These are phyloP conservation scores for Ibidorhyncha struthersii DNA, from an alignment of 2,113 vertebrate species.

Conservation along the genomic window DNA sequence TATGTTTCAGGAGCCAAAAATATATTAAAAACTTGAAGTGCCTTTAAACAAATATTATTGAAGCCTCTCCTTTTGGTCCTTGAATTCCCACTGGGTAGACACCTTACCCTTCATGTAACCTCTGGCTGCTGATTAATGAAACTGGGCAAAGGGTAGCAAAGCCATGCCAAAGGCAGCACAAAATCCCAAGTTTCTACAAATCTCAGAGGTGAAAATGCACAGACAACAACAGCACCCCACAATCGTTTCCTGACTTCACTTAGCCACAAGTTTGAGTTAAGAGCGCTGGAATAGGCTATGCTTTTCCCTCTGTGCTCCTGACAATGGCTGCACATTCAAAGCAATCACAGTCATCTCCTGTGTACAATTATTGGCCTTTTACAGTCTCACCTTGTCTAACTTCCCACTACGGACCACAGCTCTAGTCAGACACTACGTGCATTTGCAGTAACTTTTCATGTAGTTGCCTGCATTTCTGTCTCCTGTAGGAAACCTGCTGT, in stretches of 20 bases:
- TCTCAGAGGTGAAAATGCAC: constrained; percentile 9
- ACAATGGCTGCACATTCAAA: constrained; percentile 54
- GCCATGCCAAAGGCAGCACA: constrained; percentile 29
- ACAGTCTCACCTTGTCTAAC: constrained; percentile 61
- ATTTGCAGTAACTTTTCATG: constrained; percentile 27
- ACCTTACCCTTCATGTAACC: constrained; percentile 20
- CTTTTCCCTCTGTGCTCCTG: constrained; percentile 11
- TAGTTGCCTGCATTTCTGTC: not conserved
- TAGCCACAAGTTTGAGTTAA: constrained; percentile 29
- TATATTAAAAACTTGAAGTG: not conserved
- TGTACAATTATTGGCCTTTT: constrained; percentile 61
- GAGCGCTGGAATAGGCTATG: not conserved
- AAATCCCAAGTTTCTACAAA: constrained; percentile 49
- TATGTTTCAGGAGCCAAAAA: constrained; percentile 10
- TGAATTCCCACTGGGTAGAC: constrained; percentile 17
- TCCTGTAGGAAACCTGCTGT: constrained; percentile 21
- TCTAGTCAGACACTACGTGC: constrained; percentile 55
- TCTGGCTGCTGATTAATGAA: constrained; percentile 52
- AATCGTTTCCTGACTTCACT: not conserved
- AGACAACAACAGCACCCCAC: not conserved
- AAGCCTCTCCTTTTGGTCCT: constrained; percentile 7
- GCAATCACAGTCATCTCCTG: constrained; percentile 58
- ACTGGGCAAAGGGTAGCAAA: constrained; percentile 21
- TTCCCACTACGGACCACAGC: constrained; percentile 1
- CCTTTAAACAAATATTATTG: not conserved